phyloP scores from a whole-genome alignment of 2,888 invertebrate species.

The Itoplectis maculator region DNA sequence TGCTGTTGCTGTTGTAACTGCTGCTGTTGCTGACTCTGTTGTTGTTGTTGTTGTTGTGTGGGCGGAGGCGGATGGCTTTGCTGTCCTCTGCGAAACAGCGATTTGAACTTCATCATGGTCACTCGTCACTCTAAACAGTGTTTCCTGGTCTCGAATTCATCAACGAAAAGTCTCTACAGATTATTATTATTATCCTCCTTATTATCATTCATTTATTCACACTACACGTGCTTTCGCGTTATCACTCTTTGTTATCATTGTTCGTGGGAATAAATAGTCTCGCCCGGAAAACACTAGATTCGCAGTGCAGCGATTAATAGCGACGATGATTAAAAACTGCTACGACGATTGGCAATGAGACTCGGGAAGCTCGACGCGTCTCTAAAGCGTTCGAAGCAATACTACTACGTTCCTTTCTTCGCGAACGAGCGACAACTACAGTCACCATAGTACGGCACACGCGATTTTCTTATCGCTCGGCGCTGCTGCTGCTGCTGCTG shows the following conservation, averaged over 20 bases:
- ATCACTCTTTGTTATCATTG: constrained; percentile 9
- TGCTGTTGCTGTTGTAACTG: constrained; percentile 71
- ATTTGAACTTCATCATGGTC: constrained; percentile 96
- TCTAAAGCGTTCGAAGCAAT: constrained; percentile 1
- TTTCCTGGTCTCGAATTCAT: constrained; percentile 65
- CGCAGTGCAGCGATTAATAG: no score
- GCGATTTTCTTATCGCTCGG: constrained; percentile 32
- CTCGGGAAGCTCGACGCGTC: constrained; percentile 48
- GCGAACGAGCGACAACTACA: constrained; percentile 32
- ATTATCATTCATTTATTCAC: constrained; percentile 29
- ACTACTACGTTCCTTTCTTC: constrained; percentile 40
- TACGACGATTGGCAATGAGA: neutral
- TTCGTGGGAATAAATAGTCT: neutral
- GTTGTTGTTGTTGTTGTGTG: constrained; percentile 75
- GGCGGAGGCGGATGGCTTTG: constrained; percentile 80
- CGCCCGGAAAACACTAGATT: neutral
- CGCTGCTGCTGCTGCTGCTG: no score
- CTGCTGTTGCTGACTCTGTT: constrained; percentile 81
- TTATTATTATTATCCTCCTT: constrained; percentile 36
- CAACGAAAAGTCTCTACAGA: constrained; percentile 41
- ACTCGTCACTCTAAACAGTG: constrained; percentile 76
- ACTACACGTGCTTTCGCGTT: neutral
- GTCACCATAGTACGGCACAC: constrained; percentile 51
- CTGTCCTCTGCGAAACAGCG: constrained; percentile 95
- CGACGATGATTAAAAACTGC: neutral